phyloP scores from a whole-genome alignment of 2,797 vertebrate genomes.

The Mustela erminea region DNA sequence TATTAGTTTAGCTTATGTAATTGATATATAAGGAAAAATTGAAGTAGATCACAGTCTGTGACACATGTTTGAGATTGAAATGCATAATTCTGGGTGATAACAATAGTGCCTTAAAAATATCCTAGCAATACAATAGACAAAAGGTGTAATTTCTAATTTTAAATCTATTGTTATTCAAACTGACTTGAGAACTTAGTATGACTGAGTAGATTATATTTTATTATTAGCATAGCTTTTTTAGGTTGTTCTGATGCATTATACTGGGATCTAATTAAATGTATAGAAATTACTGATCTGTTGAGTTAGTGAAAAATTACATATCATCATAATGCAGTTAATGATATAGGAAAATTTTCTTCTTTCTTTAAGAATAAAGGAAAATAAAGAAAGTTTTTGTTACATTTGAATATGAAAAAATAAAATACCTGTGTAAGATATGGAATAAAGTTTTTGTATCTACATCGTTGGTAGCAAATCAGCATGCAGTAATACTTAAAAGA shows the following conservation, averaged over 20 bases:
- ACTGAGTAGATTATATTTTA: conserved; percentile 37
- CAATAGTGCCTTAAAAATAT: background rate
- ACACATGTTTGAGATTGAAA: conserved; percentile 23
- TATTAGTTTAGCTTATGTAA: conserved; percentile 6
- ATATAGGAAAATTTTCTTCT: conserved; percentile 10
- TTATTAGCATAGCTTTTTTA: conserved; percentile 22
- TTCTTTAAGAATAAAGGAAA: conserved; percentile 51
- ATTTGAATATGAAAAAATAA: conserved; percentile 28
- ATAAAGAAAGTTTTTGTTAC: conserved; percentile 7
- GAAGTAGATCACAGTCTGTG: background rate
- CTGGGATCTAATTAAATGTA: background rate
- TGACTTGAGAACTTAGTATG: conserved; percentile 23
- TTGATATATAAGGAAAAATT: conserved; percentile 11
- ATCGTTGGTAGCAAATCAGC: background rate
- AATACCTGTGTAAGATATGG: background rate
- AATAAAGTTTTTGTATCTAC: conserved; percentile 30
- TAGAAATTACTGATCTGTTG: conserved; percentile 52
- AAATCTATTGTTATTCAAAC: conserved; percentile 12
- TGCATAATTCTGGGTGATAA: conserved; percentile 12
- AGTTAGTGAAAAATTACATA: conserved; percentile 40
- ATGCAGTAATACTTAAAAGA: background rate
- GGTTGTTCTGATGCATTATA: conserved; percentile 1
- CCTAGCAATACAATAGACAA: background rate
- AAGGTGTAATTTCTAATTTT: conserved; percentile 33
- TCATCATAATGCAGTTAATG: background rate